Conservation (phyloP, 35 echinoderm and acorn worm genomes). For the Chiridota heheva region DNA sequence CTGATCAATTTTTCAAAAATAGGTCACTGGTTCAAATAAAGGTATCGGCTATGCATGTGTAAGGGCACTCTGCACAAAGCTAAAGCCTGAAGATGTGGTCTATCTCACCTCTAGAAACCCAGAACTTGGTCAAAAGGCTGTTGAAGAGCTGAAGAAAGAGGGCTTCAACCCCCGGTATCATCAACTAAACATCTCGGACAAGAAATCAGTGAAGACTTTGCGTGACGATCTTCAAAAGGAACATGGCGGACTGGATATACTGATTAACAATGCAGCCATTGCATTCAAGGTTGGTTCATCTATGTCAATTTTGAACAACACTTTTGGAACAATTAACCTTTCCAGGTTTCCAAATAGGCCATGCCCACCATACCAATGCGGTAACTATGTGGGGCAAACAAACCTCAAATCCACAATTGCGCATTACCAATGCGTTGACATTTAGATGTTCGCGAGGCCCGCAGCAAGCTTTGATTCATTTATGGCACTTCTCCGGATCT, state of each 20-base stretch:
- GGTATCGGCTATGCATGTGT: constrained; percentile 69
- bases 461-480: no score
- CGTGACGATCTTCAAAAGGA: constrained; percentile 45
- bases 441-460: no score
- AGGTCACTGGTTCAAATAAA: constrained; percentile 76
- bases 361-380: no score
- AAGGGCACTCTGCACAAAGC: constrained; percentile 63
- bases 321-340: no score
- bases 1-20: not conserved
- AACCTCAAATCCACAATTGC: no score
- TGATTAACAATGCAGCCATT: constrained; percentile 74
- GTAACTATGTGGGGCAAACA: no score
- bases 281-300: constrained; percentile 79
- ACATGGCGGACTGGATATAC: constrained; percentile 73
- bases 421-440: no score
- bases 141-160: constrained; percentile 66
- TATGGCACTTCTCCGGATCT: no score
- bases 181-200: constrained; percentile 54
- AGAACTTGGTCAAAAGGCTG: constrained; percentile 56
- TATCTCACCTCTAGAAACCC: constrained; percentile 67
- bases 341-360: no score
- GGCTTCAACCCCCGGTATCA: constrained; percentile 59
- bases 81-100: constrained; percentile 55
- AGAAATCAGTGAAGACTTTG: constrained; percentile 29
- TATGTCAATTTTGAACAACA: no score